These are phyloP conservation scores for Drosophila nr. perissopoda DNA, from an alignment of 2,888 invertebrate genomes.

Conservation along the genomic window DNA sequence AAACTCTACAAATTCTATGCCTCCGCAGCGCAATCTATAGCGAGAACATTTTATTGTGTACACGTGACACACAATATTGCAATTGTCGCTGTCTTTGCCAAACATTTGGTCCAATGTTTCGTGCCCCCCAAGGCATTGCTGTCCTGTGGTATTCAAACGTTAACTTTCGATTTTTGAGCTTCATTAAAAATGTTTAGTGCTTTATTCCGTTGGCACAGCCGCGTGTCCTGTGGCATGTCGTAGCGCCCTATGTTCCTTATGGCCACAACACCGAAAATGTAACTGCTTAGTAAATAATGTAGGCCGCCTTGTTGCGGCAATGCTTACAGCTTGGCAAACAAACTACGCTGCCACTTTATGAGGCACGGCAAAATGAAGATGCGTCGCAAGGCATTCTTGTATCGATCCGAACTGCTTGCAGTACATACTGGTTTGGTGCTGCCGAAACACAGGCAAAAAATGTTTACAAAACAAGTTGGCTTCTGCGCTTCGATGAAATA, in stretches of 20 bases:
- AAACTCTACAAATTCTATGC: conserved; percentile 54
- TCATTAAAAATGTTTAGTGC: conserved; percentile 77
- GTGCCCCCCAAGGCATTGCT: conserved; percentile 19
- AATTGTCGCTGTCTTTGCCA: conserved; percentile 41
- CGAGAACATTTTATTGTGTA: conserved; percentile 46
- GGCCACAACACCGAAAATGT: conserved; percentile 20
- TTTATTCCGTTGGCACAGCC: conserved; percentile 35
- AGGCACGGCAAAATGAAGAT: conserved; percentile 31
- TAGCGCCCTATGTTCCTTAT: conserved; percentile 19
- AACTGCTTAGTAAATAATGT: conserved; percentile 58
- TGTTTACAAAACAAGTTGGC: conserved; percentile 20
- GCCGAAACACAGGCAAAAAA: conserved; percentile 15
- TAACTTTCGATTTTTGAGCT: conserved; percentile 73
- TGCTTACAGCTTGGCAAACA: conserved; percentile 40
- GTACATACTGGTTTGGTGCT: conserved; percentile 17
- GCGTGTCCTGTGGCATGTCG: not conserved
- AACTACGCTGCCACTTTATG: conserved; percentile 54
- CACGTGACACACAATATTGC: conserved; percentile 56
- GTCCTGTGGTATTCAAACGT: conserved; percentile 23
- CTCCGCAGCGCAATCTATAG: not conserved
- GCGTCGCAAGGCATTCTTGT: conserved; percentile 10
- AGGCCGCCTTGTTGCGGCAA: conserved; percentile 43
- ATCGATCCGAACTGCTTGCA: conserved; percentile 29
- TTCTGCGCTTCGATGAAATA: conserved; percentile 44
- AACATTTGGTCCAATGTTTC: conserved; percentile 29